Evolutionary conservation across 2,113 vertebrate genomes (phyloP).

Genomic region (Indri indri): DNA sequence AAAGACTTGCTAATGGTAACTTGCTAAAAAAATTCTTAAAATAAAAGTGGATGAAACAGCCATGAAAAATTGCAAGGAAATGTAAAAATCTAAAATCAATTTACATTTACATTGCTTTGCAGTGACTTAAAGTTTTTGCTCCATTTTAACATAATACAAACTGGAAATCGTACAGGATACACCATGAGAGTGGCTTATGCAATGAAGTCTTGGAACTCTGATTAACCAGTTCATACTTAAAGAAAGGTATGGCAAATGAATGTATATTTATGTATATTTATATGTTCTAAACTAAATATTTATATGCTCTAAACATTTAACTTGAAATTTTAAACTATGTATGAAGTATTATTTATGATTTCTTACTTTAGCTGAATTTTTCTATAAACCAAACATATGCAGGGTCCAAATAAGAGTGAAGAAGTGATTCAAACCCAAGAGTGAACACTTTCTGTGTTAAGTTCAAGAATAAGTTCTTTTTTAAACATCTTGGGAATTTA

Average conservation of each 20-base stretch:
- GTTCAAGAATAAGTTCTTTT: conserved; percentile 39
- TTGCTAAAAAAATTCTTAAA: conserved; percentile 6
- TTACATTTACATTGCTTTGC: neutral
- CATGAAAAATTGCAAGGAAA: conserved; percentile 1
- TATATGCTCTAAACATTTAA: neutral
- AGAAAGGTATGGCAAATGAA: conserved; percentile 5
- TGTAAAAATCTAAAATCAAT: conserved; percentile 20
- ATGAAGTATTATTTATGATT: conserved; percentile 28
- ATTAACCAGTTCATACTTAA: neutral
- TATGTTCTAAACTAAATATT: neutral
- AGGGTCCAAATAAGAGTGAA: neutral
- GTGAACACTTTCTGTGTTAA: conserved; percentile 26
- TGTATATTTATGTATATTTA: conserved; percentile 11
- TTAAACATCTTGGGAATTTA: conserved; percentile 59
- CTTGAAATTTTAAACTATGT: conserved; percentile 47
- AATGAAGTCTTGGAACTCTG: conserved; percentile 4
- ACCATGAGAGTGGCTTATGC: neutral
- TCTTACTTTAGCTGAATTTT: conserved; percentile 6
- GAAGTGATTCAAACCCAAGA: conserved; percentile 28
- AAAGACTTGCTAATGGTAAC: neutral
- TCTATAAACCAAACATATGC: neutral
- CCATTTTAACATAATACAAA: conserved; percentile 38
- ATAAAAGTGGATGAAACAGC: neutral
- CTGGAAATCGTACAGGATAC: neutral
- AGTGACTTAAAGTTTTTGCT: neutral